Conservation (phyloP, 1,140 invertebrate genomes). For the Euschistus heros region DNA sequence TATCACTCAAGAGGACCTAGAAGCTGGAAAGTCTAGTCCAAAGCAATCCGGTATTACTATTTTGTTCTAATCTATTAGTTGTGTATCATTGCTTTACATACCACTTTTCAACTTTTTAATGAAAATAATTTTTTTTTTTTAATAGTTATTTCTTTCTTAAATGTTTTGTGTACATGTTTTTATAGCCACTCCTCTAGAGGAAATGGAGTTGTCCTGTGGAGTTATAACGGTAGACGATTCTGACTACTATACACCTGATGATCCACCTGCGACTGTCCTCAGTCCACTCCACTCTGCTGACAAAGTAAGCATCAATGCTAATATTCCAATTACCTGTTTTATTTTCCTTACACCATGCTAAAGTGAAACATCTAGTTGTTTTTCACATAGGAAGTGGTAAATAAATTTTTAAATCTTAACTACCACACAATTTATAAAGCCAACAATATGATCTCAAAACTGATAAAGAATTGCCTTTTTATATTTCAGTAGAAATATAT, state of each 20-base stretch:
- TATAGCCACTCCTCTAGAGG: neutral
- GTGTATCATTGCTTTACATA: no score
- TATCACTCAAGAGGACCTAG: neutral
- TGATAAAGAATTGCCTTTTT: no score
- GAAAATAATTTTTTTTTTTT: no score
- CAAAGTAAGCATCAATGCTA: conserved; percentile 24
- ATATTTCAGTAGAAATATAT: no score
- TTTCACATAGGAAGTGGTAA: no score
- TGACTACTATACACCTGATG: conserved; percentile 60
- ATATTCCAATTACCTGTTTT: neutral
- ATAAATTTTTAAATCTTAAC: no score
- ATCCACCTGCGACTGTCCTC: conserved; percentile 49
- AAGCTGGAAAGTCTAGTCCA: neutral
- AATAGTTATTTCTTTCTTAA: no score
- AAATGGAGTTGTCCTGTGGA: neutral
- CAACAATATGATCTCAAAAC: no score
- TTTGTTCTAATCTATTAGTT: neutral
- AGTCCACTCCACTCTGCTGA: conserved; percentile 37
- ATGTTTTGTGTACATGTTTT: neutral
- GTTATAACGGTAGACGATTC: conserved; percentile 43
- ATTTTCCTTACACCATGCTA: no score
- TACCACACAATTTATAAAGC: no score
- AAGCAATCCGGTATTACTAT: neutral
- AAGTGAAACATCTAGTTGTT: no score
- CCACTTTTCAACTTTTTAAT: no score